phyloP scores from a whole-genome alignment of 2,797 vertebrate genomes.

The Aratinga solstitialis region DNA sequence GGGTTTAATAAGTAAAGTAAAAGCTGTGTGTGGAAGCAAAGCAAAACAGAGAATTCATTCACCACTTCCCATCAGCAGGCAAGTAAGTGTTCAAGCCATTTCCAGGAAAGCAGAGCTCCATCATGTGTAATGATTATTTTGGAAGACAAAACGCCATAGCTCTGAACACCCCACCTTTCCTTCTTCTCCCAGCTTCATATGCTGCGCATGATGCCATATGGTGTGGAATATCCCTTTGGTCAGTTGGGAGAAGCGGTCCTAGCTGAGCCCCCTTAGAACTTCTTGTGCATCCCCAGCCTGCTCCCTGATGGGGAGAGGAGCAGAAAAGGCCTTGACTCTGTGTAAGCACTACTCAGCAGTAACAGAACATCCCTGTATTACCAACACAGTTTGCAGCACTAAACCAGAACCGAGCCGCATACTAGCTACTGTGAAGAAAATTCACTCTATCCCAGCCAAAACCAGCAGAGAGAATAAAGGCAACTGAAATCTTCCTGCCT shows the following conservation, averaged over 20 bases:
- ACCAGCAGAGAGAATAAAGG: background rate
- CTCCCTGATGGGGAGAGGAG: background rate
- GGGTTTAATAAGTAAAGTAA: background rate
- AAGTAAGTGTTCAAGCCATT: background rate
- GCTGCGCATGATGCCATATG: background rate
- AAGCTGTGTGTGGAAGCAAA: background rate
- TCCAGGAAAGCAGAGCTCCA: background rate
- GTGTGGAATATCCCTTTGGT: background rate
- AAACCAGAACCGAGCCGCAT: background rate
- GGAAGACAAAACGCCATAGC: background rate
- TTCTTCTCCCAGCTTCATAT: background rate
- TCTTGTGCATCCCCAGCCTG: background rate
- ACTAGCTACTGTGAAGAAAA: background rate
- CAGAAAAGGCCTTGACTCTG: background rate
- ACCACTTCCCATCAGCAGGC: background rate
- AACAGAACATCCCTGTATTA: background rate
- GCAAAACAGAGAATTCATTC: background rate
- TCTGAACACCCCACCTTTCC: background rate
- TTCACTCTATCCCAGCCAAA: background rate
- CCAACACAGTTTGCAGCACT: background rate
- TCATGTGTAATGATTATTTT: background rate
- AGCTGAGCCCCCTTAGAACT: background rate
- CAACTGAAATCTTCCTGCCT: background rate
- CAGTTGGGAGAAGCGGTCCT: background rate
- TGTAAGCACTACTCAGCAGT: background rate